A percentile compares a stretch with the other conserved stretches of the same genome.
phyloP scores from a whole-genome alignment of 2,888 invertebrate species.

The Heliconius sara region DNA sequence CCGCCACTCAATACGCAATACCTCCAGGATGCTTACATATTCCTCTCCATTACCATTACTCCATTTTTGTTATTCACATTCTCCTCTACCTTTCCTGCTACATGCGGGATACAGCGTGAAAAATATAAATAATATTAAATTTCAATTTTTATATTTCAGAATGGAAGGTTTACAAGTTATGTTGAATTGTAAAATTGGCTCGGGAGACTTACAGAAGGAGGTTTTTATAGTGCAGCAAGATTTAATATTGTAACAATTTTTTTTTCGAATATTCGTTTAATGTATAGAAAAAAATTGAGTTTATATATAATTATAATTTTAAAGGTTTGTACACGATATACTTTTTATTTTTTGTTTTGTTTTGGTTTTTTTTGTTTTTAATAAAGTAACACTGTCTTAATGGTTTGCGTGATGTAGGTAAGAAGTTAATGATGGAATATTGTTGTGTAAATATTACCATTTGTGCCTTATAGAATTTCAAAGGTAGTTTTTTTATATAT shows the following conservation, averaged over 20 bases:
- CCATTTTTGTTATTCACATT: no score
- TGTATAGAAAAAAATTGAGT: no score
- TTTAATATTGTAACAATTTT: conserved; percentile 6
- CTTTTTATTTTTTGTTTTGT: background rate
- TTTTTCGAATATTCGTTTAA: background rate
- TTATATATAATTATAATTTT: background rate
- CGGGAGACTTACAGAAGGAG: conserved; percentile 69
- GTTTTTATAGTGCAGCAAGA: conserved; percentile 61
- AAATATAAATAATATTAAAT: background rate
- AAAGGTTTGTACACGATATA: background rate
- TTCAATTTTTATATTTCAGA: conserved; percentile 58
- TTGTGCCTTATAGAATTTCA: conserved; percentile 11
- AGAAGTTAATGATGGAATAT: background rate
- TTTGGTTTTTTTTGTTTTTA: background rate
- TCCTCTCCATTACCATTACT: no score
- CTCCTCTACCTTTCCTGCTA: no score
- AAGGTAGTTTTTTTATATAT: background rate
- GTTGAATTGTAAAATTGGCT: conserved; percentile 70
- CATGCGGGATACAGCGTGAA: no score
- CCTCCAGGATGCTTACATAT: no score
- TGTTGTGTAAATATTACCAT: background rate
- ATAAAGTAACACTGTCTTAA: background rate
- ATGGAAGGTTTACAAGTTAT: conserved; percentile 68
- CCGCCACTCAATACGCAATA: no score
- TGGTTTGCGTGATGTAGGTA: background rate